These are phyloP conservation scores for Procavia capensis DNA, from an alignment of 2,113 vertebrate species.

Conservation along the genomic window DNA sequence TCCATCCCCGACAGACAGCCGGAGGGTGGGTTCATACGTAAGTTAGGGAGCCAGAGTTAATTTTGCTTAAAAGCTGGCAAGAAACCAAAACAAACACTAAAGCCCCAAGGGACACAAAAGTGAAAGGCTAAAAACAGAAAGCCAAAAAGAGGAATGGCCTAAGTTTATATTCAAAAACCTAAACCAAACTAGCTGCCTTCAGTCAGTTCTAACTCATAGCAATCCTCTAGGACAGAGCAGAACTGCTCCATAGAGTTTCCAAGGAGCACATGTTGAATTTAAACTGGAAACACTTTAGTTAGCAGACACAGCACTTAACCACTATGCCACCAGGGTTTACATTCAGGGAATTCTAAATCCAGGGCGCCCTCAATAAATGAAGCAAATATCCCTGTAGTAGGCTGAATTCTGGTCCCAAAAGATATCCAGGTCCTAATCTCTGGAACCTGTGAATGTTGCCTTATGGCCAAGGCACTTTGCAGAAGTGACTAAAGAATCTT, in stretches of 20 bases:
- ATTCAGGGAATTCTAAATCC: slow-evolving; percentile 29
- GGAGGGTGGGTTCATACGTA: not conserved
- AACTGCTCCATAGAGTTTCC: no score
- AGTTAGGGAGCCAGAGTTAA: slow-evolving; percentile 1
- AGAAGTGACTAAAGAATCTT: not conserved
- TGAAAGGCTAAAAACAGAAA: slow-evolving; percentile 50
- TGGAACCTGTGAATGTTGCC: not conserved
- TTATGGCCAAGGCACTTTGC: not conserved
- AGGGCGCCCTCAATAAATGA: not conserved
- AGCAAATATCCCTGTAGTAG: not conserved
- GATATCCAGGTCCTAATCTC: not conserved
- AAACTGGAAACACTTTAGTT: no score
- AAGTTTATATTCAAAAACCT: no score
- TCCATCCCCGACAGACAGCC: not conserved
- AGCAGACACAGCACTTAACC: no score
- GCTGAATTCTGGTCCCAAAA: not conserved
- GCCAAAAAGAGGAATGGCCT: not conserved
- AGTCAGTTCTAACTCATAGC: no score
- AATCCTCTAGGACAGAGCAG: no score
- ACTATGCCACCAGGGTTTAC: no score
- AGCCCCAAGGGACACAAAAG: not conserved
- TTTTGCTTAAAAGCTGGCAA: slow-evolving; percentile 25
- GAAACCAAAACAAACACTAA: not conserved
- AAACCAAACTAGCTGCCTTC: no score
- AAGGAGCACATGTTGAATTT: no score